phyloP scores from a whole-genome alignment of 2,797 vertebrate species.

The Clarias fuscus region DNA sequence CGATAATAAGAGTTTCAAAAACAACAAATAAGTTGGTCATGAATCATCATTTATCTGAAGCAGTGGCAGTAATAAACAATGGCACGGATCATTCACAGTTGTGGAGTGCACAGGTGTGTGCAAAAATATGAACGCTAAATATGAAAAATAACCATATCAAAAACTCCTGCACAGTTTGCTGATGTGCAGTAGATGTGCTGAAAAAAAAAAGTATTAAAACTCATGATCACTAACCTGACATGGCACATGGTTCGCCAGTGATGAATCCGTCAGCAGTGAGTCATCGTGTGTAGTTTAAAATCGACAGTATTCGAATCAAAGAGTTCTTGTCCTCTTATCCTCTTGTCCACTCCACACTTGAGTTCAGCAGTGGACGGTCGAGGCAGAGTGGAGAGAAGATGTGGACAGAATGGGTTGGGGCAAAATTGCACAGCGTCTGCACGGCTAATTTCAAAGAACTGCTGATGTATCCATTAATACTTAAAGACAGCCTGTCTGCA shows the following conservation, averaged over 20 bases:
- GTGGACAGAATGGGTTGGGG: slow-evolving; percentile 43
- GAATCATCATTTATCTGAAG: slow-evolving; percentile 17
- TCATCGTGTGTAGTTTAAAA: slow-evolving; percentile 3
- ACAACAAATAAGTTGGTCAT: slow-evolving; percentile 17
- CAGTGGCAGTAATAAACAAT: slow-evolving; percentile 2
- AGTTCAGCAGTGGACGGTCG: slow-evolving; percentile 24
- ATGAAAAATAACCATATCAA: neutral
- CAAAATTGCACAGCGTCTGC: slow-evolving; percentile 48
- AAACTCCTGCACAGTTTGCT: neutral
- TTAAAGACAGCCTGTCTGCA: slow-evolving; percentile 57
- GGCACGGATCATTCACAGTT: neutral
- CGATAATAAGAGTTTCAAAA: slow-evolving; percentile 22
- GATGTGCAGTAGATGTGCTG: neutral
- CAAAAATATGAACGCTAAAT: neutral
- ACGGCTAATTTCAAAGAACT: slow-evolving; percentile 58
- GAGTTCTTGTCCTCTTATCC: neutral
- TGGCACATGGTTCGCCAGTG: slow-evolving; percentile 27
- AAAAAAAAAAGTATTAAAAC: neutral
- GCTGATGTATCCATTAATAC: slow-evolving; percentile 66
- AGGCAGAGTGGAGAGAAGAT: slow-evolving; percentile 26
- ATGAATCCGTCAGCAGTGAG: slow-evolving; percentile 29
- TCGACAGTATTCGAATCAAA: neutral
- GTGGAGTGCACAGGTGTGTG: neutral
- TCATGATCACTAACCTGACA: slow-evolving; percentile 51
- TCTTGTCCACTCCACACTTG: slow-evolving; percentile 10